Percentiles rank a stretch among this genome's conserved stretches.
phyloP scores from a whole-genome alignment of 2,797 vertebrate species.

The Cheirogaleus major region DNA sequence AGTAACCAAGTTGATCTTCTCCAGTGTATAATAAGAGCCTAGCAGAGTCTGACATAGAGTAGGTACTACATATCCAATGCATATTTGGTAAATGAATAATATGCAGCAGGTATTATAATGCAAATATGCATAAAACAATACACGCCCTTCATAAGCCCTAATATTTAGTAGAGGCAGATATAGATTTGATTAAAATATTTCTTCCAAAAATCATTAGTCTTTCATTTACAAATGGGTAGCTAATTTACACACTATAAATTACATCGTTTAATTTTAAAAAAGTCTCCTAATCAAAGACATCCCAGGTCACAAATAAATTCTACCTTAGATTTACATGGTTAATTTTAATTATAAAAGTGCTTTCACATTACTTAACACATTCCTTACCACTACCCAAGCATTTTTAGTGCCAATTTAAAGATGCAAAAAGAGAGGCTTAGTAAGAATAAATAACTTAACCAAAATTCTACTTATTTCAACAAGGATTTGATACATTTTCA shows the following conservation, averaged over 20 bases:
- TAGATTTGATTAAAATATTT: not conserved
- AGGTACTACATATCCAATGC: not conserved
- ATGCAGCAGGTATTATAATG: not conserved
- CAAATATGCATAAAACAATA: not conserved
- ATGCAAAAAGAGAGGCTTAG: not conserved
- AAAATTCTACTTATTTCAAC: conserved; percentile 13
- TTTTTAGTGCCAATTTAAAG: not conserved
- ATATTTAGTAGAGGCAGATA: not conserved
- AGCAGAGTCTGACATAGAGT: not conserved
- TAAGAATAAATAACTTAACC: not conserved
- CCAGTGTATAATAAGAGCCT: not conserved
- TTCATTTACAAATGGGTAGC: not conserved
- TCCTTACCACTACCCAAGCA: not conserved
- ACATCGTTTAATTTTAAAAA: not conserved
- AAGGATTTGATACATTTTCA: not conserved
- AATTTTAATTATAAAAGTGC: conserved; percentile 11
- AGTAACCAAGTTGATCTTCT: not conserved
- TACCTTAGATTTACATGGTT: not conserved
- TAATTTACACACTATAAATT: conserved; percentile 7
- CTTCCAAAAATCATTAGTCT: not conserved
- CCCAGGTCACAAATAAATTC: not conserved
- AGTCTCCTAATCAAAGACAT: not conserved
- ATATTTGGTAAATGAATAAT: not conserved
- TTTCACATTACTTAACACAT: not conserved
- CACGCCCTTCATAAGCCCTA: not conserved